Evolutionary conservation across 23 tunicate genomes (phyloP).

Genomic region (Ciona savignyi): DNA sequence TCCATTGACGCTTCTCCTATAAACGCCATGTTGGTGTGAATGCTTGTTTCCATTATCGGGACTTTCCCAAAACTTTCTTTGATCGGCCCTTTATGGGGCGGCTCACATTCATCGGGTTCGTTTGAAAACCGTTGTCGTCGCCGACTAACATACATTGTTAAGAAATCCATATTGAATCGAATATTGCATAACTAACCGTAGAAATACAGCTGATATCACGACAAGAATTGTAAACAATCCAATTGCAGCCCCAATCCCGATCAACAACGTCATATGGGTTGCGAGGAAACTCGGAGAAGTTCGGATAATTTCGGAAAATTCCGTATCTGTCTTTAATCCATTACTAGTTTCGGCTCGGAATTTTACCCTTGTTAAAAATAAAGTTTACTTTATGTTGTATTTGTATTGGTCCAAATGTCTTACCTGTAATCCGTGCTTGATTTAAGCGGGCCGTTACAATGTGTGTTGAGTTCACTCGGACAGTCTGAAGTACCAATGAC

Average conservation of each 20-base stretch:
- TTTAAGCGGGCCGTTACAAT: conserved; percentile 65
- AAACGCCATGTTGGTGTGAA: conserved; percentile 28
- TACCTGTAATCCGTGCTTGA: conserved; percentile 65
- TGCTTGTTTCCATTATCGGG: conserved; percentile 19
- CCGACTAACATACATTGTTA: too few relatives aligned
- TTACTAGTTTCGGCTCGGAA: conserved; percentile 48
- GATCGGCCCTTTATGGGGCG: too few relatives aligned
- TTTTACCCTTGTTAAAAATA: conserved; percentile 24
- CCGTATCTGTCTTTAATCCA: conserved; percentile 52
- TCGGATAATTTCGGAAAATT: conserved; percentile 49
- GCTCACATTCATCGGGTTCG: too few relatives aligned
- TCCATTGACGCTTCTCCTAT: conserved; percentile 7
- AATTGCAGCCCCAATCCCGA: conserved; percentile 38
- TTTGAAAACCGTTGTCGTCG: neutral
- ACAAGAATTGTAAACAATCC: conserved; percentile 18
- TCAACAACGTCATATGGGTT: conserved; percentile 29
- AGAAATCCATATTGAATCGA: too few relatives aligned
- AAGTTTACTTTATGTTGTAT: too few relatives aligned
- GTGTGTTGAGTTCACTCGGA: conserved; percentile 7
- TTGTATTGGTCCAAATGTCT: neutral
- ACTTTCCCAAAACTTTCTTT: neutral
- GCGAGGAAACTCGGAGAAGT: conserved; percentile 34
- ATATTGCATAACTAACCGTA: conserved; percentile 6
- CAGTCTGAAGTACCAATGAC: conserved; percentile 34
- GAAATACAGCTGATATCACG: conserved; percentile 1